phyloP scores from a whole-genome alignment of 2,113 vertebrate genomes.

The Raja brachyura region DNA sequence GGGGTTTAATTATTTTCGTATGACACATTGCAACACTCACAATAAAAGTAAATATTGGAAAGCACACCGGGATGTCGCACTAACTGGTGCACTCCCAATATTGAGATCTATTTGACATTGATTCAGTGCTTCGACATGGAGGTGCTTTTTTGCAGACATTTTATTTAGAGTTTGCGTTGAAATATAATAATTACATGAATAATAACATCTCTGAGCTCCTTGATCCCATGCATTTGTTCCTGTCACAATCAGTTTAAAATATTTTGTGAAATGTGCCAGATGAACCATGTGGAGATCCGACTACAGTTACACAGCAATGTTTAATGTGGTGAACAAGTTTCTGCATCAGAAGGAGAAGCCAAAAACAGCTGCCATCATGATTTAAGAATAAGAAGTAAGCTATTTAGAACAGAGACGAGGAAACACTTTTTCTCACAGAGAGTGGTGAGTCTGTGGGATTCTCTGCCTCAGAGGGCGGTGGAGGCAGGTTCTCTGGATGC shows the following conservation, averaged over 20 bases:
- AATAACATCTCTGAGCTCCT: accelerated
- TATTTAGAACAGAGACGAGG: too few relatives aligned
- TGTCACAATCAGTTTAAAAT: constrained; percentile 42
- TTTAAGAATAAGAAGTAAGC: too few relatives aligned
- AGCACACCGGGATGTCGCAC: constrained; percentile 44
- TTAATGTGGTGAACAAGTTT: too few relatives aligned
- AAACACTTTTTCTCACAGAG: too few relatives aligned
- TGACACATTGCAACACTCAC: constrained; percentile 64
- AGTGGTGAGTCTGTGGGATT: too few relatives aligned
- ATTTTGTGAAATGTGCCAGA: constrained; percentile 45
- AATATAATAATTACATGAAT: constrained; percentile 52
- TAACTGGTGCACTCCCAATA: constrained; percentile 57
- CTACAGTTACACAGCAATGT: too few relatives aligned
- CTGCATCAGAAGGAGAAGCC: too few relatives aligned
- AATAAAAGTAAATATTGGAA: constrained; percentile 73
- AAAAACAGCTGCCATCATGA: too few relatives aligned
- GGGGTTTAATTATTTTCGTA: not conserved
- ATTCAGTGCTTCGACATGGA: constrained; percentile 58
- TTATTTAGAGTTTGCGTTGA: too few relatives aligned
- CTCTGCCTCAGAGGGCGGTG: too few relatives aligned
- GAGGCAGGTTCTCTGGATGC: too few relatives aligned
- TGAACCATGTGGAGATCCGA: not conserved
- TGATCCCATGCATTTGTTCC: not conserved
- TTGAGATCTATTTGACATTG: constrained; percentile 67
- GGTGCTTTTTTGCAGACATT: too few relatives aligned